phyloP scores from a whole-genome alignment of 2,797 vertebrate species.

The Poeciliopsis gracilis region DNA sequence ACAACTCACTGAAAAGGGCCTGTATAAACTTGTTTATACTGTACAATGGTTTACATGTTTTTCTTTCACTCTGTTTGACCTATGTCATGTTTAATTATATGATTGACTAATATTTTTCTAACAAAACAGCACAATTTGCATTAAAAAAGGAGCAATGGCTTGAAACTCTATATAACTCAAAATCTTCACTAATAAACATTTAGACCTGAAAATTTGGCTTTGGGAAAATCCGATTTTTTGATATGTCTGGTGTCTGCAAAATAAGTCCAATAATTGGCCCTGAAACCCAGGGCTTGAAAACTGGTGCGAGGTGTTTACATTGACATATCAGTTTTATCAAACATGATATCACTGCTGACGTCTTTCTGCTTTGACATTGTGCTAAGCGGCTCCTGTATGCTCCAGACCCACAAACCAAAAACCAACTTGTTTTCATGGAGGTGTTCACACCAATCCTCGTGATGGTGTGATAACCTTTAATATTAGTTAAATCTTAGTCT shows the following conservation, averaged over 20 bases:
- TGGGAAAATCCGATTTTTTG: background rate
- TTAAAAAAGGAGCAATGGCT: background rate
- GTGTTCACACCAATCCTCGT: background rate
- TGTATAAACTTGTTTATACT: slow-evolving; percentile 1
- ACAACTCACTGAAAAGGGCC: slow-evolving; percentile 25
- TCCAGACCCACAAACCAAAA: background rate
- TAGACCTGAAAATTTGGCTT: background rate
- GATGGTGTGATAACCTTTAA: background rate
- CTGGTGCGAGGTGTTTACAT: background rate
- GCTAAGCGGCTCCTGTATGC: background rate
- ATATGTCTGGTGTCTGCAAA: background rate
- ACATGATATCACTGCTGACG: background rate
- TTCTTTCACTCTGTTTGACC: background rate
- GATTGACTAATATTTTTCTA: background rate
- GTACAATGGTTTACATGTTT: background rate
- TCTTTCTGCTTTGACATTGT: background rate
- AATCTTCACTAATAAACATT: background rate
- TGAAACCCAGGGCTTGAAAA: background rate
- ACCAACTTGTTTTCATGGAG: background rate
- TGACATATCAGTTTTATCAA: background rate
- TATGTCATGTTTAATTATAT: background rate
- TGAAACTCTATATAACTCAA: background rate
- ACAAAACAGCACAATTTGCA: background rate
- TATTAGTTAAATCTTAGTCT: background rate
- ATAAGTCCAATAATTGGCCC: background rate